Conservation (phyloP, 2,797 vertebrate genomes). For the Poecilia wingei region DNA sequence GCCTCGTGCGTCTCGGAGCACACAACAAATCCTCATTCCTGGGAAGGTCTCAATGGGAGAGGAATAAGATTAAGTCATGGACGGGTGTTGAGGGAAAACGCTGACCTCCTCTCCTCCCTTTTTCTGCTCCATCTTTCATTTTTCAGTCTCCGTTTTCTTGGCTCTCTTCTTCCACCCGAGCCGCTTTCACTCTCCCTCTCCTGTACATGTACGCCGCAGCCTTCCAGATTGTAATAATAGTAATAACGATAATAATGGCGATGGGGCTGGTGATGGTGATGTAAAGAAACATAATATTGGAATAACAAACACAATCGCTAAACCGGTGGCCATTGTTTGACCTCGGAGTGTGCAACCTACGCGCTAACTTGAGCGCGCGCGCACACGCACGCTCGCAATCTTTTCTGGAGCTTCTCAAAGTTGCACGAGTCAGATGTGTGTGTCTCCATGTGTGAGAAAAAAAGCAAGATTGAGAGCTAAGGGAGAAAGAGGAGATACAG, state of each 20-base stretch:
- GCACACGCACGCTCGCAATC: constrained; percentile 27
- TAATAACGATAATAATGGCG: constrained; percentile 83
- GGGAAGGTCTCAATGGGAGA: constrained; percentile 92
- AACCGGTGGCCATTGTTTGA: constrained; percentile 81
- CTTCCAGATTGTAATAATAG: constrained; percentile 84
- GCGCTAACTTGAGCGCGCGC: constrained; percentile 39
- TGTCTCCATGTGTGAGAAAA: constrained; percentile 25
- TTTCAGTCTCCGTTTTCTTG: constrained; percentile 84
- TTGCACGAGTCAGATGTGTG: constrained; percentile 18
- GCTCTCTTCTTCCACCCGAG: constrained; percentile 66
- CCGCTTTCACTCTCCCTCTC: constrained; percentile 82
- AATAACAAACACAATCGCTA: constrained; percentile 86
- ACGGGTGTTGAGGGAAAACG: constrained; percentile 97
- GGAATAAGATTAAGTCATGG: constrained; percentile 96
- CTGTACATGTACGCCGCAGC: constrained; percentile 69
- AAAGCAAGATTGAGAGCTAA: constrained; percentile 17
- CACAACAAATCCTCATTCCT: constrained; percentile 88
- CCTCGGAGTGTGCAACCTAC: constrained; percentile 79
- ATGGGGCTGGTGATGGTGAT: constrained; percentile 79
- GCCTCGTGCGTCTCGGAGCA: constrained; percentile 40
- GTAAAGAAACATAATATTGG: constrained; percentile 87
- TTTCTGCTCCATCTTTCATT: constrained; percentile 91
- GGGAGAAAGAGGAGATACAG: constrained; percentile 65
- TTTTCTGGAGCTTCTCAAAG: constrained; percentile 58
- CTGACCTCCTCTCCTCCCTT: constrained; percentile 97